A percentile compares a stretch with the other conserved stretches of the same genome.
These are phyloP conservation scores for Pararge aegeria DNA, from an alignment of 1,140 invertebrate species.

Conservation along the genomic window DNA sequence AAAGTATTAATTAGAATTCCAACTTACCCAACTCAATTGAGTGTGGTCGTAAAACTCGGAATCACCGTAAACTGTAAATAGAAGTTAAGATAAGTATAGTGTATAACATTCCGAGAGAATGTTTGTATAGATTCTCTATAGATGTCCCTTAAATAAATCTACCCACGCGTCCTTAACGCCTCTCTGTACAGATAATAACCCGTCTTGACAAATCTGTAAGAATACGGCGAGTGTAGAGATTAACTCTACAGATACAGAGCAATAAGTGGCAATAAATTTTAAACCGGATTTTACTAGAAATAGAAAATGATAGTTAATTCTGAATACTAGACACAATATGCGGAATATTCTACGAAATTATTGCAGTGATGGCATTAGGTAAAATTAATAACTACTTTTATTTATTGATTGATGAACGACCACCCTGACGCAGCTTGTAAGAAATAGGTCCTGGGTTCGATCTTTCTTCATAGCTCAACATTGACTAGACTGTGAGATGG, in stretches of 20 bases:
- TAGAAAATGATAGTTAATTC: constrained; percentile 7
- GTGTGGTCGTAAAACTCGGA: background rate
- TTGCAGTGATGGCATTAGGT: background rate
- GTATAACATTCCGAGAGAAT: constrained; percentile 7
- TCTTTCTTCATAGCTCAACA: no score
- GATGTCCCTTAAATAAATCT: constrained; percentile 50
- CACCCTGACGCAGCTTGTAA: no score
- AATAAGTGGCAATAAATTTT: constrained; percentile 31
- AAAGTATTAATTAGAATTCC: constrained; percentile 3
- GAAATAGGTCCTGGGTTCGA: no score
- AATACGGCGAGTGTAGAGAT: constrained; percentile 57
- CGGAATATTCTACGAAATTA: constrained; percentile 5
- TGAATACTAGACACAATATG: constrained; percentile 7
- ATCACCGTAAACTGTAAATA: constrained; percentile 6
- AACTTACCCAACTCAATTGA: background rate
- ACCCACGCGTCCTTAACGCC: constrained; percentile 54
- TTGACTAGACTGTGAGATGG: no score
- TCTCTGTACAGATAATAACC: constrained; percentile 55
- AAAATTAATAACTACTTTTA: background rate
- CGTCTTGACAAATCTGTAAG: constrained; percentile 57
- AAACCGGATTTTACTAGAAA: constrained; percentile 15
- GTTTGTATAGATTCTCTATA: constrained; percentile 4
- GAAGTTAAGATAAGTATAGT: constrained; percentile 11
- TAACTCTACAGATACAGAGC: constrained; percentile 31
- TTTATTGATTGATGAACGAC: no score